These are phyloP conservation scores for Paramuricea clavata DNA, from an alignment of 92 coral and sea anemone genomes.

Conservation along the genomic window DNA sequence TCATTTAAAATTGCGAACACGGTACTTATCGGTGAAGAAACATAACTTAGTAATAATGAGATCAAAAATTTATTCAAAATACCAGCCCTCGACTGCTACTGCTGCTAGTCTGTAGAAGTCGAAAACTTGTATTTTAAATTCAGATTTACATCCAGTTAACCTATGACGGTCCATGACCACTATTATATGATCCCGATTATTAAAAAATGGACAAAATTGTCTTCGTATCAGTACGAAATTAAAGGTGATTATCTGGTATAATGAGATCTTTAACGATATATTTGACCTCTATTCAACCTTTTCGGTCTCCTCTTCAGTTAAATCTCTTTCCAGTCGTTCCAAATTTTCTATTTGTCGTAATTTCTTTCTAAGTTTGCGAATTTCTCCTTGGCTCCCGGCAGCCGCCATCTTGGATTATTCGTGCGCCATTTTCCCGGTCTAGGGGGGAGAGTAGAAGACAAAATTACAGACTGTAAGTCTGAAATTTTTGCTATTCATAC, in stretches of 20 bases:
- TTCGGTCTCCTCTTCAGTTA: slow-evolving; percentile 79
- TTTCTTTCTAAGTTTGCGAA: slow-evolving; percentile 94
- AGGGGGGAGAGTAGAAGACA: neutral
- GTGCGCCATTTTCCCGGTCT: neutral
- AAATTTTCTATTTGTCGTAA: slow-evolving; percentile 91
- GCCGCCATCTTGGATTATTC: slow-evolving; percentile 44
- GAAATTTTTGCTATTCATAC: neutral
- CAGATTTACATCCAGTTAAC: neutral
- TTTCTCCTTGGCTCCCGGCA: slow-evolving; percentile 40
- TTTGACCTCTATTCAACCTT: slow-evolving; percentile 64
- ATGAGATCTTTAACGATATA: neutral
- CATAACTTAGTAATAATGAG: too few species aligned
- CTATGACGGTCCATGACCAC: too few species aligned
- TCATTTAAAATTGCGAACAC: neutral
- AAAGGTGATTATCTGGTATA: neutral
- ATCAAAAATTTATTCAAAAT: too few species aligned
- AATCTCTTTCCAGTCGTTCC: slow-evolving; percentile 86
- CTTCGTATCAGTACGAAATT: neutral
- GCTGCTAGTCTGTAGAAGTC: too few species aligned
- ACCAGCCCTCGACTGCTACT: too few species aligned
- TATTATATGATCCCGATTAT: too few species aligned
- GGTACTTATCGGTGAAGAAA: too few species aligned
- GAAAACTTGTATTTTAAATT: neutral
- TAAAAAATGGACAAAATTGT: too few species aligned
- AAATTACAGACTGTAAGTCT: neutral